Percentiles rank a stretch among this genome's conserved stretches.
phyloP scores from a whole-genome alignment of 2,888 invertebrate species.

The Rhingia campestris region DNA sequence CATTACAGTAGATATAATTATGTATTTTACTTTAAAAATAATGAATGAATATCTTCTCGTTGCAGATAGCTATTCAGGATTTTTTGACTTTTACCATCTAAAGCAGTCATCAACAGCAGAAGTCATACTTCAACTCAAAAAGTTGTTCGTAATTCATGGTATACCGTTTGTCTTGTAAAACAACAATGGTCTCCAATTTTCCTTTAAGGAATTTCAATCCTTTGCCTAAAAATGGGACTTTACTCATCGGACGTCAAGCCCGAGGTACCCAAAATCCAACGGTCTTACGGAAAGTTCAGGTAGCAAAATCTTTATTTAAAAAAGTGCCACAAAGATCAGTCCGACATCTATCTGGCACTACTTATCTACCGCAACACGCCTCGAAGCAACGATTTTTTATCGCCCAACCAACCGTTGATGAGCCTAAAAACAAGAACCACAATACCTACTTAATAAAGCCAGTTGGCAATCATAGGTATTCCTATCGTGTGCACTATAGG shows the following conservation, averaged over 20 bases:
- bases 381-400: slow-evolving; percentile 38
- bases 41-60: slow-evolving; percentile 34
- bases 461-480: too few species aligned
- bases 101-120: slow-evolving; percentile 25
- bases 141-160: slow-evolving; percentile 19
- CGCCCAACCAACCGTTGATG: slow-evolving; percentile 49
- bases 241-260: too few species aligned
- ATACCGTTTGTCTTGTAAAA: slow-evolving; percentile 30
- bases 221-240: too few species aligned
- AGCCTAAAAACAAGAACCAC: slow-evolving; percentile 58
- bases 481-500: too few species aligned
- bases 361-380: slow-evolving; percentile 40
- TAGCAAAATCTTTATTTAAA: slow-evolving; percentile 40
- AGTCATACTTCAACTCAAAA: slow-evolving; percentile 37
- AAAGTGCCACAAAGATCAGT: slow-evolving; percentile 39
- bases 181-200: slow-evolving; percentile 35
- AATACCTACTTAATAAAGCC: too few species aligned
- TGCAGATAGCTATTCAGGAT: slow-evolving; percentile 42
- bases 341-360: slow-evolving; percentile 34
- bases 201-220: slow-evolving; percentile 29
- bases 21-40: slow-evolving; percentile 35
- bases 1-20: too few species aligned
- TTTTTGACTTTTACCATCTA: slow-evolving; percentile 23
- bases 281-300: slow-evolving; percentile 38
- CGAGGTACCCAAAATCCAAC: slow-evolving; percentile 46